Base-by-base conservation (phyloP, 2,797 vertebrate species). In the Nannoperca australis region DNA sequence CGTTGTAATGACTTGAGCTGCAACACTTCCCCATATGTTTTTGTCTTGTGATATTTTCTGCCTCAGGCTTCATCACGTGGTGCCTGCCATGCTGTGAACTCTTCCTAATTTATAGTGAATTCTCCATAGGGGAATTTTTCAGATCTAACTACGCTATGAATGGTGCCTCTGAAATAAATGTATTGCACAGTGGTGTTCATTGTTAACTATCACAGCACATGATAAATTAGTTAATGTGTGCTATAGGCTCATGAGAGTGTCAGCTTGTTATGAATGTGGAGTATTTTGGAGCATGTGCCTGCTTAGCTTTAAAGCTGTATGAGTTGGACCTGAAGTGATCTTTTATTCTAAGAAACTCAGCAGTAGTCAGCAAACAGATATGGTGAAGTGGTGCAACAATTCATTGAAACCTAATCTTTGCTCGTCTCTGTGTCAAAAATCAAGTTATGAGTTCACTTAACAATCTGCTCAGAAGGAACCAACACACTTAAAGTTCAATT, bases 231-330 rank as follows among this genome's bases (percentile, higher is more conserved):
- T 85, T 81, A 85, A 85, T 84, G 74, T 66, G 75, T 60, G 51
- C 70, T 72, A 22, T 72, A 77, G 78, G 54, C 76, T 82, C 53
- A 73, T 56, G 70, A 84, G 73, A 66, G 64, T 72, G 73, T 85
- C 80, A 69, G 74, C 82, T 81, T 83, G 64, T 85, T 89, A 79
- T 79, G 76, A 75, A 85, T 88, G 87, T 83, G 67, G 67, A 65
- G 62, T 76, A 22, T 83, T 84, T 80, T 45, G 30, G 51, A 75
- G 80, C 63, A 64, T 66, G 72, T 34, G 42, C 61, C 69, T 80
- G 78, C 67, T 86, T 78, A 73, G 81, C 45, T 53, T 79, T 69
- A 69, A 85, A 87, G 73, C 81, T 80, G 75, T 59, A 20, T 56
- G 63, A 77, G 44, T 56, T 56, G 50, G 72, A 84, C 71, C 74